Percentiles rank a stretch among this genome's conserved stretches.
phyloP scores from a whole-genome alignment of 2,113 vertebrate genomes.

The Pseudois nayaur region DNA sequence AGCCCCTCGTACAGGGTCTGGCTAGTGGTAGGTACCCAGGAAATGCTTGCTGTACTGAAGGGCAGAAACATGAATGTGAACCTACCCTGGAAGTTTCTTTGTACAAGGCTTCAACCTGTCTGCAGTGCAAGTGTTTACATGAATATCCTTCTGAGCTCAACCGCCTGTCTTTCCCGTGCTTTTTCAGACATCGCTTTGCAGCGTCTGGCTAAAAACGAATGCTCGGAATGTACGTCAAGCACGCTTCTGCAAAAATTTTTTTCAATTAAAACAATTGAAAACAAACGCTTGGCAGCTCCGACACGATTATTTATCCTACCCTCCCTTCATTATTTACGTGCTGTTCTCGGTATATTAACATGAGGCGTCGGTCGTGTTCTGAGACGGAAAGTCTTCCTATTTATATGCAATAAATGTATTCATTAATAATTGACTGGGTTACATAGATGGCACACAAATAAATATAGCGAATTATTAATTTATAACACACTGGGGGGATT shows the following conservation, averaged over 20 bases:
- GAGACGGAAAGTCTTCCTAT: not conserved
- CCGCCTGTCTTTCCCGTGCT: fast-evolving
- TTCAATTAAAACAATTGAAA: not conserved
- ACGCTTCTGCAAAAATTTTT: not conserved
- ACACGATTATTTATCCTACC: not conserved
- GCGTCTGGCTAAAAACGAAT: fast-evolving
- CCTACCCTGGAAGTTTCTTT: fast-evolving
- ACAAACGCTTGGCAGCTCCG: not conserved
- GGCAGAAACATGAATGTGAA: fast-evolving
- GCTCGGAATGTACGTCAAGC: not conserved
- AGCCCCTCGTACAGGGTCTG: fast-evolving
- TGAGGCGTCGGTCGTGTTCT: fast-evolving
- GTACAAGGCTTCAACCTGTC: not conserved
- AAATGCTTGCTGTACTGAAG: fast-evolving
- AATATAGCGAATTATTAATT: constrained; percentile 43
- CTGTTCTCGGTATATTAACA: not conserved
- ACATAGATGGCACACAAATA: not conserved
- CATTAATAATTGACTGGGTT: constrained; percentile 51
- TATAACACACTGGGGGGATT: constrained; percentile 25
- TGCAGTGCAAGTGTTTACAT: fast-evolving
- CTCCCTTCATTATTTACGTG: not conserved
- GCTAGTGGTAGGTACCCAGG: fast-evolving
- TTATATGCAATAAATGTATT: constrained; percentile 21
- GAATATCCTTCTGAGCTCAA: fast-evolving
- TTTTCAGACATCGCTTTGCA: fast-evolving